Base-by-base conservation (phyloP, 2,113 vertebrate genomes). In the Podarcis raffonei region DNA sequence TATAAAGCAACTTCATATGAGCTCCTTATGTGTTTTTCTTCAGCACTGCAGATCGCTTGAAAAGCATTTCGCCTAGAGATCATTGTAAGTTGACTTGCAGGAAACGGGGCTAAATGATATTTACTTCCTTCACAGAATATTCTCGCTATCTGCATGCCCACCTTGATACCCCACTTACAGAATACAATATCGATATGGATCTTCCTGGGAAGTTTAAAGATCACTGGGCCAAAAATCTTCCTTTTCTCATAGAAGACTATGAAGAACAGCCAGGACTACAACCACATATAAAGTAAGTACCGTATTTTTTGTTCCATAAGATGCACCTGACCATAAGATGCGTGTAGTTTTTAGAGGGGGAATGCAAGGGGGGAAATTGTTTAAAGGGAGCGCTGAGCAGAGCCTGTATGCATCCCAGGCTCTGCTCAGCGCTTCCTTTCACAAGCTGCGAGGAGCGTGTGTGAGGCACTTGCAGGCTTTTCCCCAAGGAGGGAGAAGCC, bases 221-320 rank as follows among this genome's bases (percentile, higher is more conserved):
- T 90, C 98, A 99, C 94, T 99, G 99, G 99, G 98, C 99, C 66
- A 99, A 99, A 93, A 99, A 98, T 90, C 97, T 99, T 78, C 99
- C 99, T 76, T 99, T 99, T 93, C 97, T 99, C 74, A 98, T 99
- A 89, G 99, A 99, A 65, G 98, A 98, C 83, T 99, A 99, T n/a
- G 98, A 99, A 90, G 99, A 99, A 39, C 99, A 99, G 94, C 99
- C 99, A 0, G 99, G 99, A 8, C 94, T 99, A 78, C 99, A 99
- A 84, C 99, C 99, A 18, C 98, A 99, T 83, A 99, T 99, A 94
- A 99, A 98, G 99, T 99, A 91, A 92, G 98, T 39, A 39, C 37
- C 3, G 37, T 39, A 39, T 39, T 39, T 39, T 39, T 39, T 39
- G 37, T 39, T 39, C 37, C 37, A 39, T 39, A 39, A 39, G 37